Evolutionary conservation across 1,140 invertebrate genomes (phyloP).

Genomic region (Antheraea mylitta): DNA sequence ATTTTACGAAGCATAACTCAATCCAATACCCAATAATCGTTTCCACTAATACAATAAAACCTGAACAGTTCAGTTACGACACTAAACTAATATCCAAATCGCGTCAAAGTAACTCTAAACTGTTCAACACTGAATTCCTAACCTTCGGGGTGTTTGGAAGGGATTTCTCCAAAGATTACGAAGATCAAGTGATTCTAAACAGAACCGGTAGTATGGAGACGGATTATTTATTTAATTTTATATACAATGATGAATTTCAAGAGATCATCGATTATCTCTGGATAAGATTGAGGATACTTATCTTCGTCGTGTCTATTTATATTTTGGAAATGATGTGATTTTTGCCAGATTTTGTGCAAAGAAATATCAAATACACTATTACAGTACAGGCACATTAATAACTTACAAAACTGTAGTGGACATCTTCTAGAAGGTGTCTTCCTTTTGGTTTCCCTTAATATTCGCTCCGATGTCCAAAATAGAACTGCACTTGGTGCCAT

Average conservation of each 20-base stretch:
- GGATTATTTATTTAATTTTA: conserved; percentile 36
- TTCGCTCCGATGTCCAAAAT: no score
- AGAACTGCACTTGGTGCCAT: no score
- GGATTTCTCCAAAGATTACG: conserved; percentile 46
- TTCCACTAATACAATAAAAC: conserved; percentile 28
- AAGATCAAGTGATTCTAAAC: conserved; percentile 21
- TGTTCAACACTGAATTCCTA: conserved; percentile 33
- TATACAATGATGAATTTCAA: conserved; percentile 51
- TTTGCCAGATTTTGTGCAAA: no score
- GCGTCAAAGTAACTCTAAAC: not conserved
- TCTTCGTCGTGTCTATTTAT: conserved; percentile 67
- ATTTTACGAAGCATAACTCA: conserved; percentile 41
- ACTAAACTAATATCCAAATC: conserved; percentile 8
- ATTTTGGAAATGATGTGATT: conserved; percentile 71
- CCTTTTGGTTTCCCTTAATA: no score
- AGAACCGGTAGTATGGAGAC: conserved; percentile 8
- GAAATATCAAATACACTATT: no score
- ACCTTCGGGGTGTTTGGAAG: conserved; percentile 55
- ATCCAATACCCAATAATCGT: conserved; percentile 50
- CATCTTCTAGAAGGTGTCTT: no score
- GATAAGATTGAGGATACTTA: conserved; percentile 58
- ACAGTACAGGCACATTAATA: no score
- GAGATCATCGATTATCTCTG: conserved; percentile 66
- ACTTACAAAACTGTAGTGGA: no score
- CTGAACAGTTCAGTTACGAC: conserved; percentile 35